Evolutionary conservation across 2,797 vertebrate species (phyloP), one percentile per base, ranked within the genome.

Genomic region (Cetoscarus ocellatus): DNA sequence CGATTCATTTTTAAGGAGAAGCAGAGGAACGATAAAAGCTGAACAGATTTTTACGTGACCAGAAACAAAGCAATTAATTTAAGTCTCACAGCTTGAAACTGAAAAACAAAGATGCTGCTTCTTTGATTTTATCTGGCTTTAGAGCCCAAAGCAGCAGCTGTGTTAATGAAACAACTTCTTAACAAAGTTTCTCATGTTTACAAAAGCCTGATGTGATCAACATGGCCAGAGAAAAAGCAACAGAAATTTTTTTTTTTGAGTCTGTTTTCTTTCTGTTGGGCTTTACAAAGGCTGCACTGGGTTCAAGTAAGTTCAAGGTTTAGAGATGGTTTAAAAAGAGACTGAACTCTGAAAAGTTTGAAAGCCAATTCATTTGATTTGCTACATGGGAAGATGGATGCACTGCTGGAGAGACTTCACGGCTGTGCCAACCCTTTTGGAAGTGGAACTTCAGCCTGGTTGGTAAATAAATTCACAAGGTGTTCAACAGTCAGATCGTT

Each of bases 11-110:
- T 60, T 18, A 7, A 39, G 34, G 12, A 56, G n/a, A 59, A 61
- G 27, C 19, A 36, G 40, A 73, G 13, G 8, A 58, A 50, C 17
- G 54, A 51, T 10, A 6, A 9, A 43, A 42, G 34, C 13, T 47
- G 6, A 40, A 61, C 10, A 49, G 49, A 44, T 18, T 7, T 11
- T 10, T 6, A 36, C n/a, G 27, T n/a, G 8, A 43, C 42, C 18
- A 5, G 14, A 61, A 80, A 61, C n/a, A 63, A 66, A 70, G 40
- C 47, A 61, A 73, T 75, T 62, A 53, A 62, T 49, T 51, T 6
- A 17, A 51, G 17, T 50, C 7, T n/a, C 53, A 45, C 36, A 56
- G 66, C 60, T 51, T 62, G 64, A 61, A 64, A 55, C 49, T 10
- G 12, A 9, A 38, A 15, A 52, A 63, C 63, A 53, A 67, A 73